Percentiles rank a stretch among this genome's conserved stretches.
Conservation (phyloP, 2,888 invertebrate species). For the Eupithecia centaureata region DNA sequence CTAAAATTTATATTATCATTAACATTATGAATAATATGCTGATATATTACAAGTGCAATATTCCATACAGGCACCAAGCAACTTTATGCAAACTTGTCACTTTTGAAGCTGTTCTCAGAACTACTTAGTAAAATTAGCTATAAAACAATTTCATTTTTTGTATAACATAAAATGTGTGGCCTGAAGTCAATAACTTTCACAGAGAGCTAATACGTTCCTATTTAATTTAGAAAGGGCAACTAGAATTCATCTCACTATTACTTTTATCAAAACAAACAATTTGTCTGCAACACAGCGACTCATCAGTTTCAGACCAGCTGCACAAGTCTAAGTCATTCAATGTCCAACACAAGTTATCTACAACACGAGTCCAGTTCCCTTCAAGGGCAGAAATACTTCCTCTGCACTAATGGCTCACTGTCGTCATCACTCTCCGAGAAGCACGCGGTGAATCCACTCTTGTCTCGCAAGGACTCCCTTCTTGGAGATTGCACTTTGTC, state of each 20-base stretch:
- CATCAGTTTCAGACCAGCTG: constrained; percentile 34
- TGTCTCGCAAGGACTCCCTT: constrained; percentile 65
- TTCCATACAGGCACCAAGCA: constrained; percentile 52
- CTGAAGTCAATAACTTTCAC: constrained; percentile 15
- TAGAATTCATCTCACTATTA: constrained; percentile 28
- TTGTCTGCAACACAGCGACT: constrained; percentile 11
- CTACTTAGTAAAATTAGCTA: constrained; percentile 24
- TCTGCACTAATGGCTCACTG: constrained; percentile 64
- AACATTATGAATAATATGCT: constrained; percentile 37
- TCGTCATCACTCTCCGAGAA: constrained; percentile 79
- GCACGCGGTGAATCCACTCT: constrained; percentile 73
- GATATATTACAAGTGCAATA: constrained; percentile 45
- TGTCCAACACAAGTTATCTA: constrained; percentile 29
- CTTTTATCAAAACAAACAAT: constrained; percentile 16
- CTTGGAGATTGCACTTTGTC: constrained; percentile 53
- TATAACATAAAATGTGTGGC: constrained; percentile 11
- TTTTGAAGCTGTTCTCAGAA: constrained; percentile 32
- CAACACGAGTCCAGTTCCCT: constrained; percentile 30
- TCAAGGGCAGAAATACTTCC: constrained; percentile 68
- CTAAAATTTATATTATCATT: constrained; percentile 30
- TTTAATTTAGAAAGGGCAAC: constrained; percentile 16
- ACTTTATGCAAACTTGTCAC: constrained; percentile 47
- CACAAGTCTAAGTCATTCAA: constrained; percentile 8
- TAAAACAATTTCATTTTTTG: constrained; percentile 7
- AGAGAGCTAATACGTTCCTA: constrained; percentile 17